phyloP scores from a whole-genome alignment of 2,797 vertebrate species.

The Urosaurus nigricauda region DNA sequence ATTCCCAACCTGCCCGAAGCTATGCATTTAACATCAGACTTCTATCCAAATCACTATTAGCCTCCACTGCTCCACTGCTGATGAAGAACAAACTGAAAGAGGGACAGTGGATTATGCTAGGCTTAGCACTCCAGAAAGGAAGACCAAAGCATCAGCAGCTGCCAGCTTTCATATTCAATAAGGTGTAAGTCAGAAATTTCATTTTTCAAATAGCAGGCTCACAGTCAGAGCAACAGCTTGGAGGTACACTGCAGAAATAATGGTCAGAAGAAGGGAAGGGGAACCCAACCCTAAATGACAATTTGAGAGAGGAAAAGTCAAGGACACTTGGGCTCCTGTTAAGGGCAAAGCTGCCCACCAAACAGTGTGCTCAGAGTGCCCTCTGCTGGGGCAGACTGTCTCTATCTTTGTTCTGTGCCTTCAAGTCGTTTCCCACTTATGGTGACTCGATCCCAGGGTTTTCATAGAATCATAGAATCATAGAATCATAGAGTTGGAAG shows the following conservation, averaged over 20 bases:
- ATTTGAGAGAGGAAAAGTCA: constrained; percentile 39
- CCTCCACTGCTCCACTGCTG: neutral
- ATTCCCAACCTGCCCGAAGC: constrained; percentile 17
- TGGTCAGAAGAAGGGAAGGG: constrained; percentile 31
- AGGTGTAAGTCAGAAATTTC: constrained; percentile 26
- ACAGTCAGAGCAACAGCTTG: constrained; percentile 24
- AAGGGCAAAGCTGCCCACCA: constrained; percentile 33
- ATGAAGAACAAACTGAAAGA: constrained; percentile 18
- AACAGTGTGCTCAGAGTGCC: constrained; percentile 56
- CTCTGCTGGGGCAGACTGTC: constrained; percentile 44
- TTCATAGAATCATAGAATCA: no score
- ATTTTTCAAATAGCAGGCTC: constrained; percentile 4
- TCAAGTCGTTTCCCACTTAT: no score
- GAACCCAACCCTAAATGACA: neutral
- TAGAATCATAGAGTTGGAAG: no score
- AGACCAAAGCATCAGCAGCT: constrained; percentile 29
- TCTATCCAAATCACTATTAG: neutral
- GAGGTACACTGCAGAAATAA: constrained; percentile 34
- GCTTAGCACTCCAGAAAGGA: constrained; percentile 3
- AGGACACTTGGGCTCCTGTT: constrained; percentile 48
- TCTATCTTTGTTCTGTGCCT: neutral
- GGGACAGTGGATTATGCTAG: neutral
- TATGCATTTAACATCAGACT: neutral
- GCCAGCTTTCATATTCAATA: constrained; percentile 39
- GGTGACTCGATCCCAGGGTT: no score